Percentiles rank a stretch among this genome's conserved stretches.
Evolutionary conservation across 2,113 vertebrate genomes (phyloP).

Genomic region (Platanista minor): DNA sequence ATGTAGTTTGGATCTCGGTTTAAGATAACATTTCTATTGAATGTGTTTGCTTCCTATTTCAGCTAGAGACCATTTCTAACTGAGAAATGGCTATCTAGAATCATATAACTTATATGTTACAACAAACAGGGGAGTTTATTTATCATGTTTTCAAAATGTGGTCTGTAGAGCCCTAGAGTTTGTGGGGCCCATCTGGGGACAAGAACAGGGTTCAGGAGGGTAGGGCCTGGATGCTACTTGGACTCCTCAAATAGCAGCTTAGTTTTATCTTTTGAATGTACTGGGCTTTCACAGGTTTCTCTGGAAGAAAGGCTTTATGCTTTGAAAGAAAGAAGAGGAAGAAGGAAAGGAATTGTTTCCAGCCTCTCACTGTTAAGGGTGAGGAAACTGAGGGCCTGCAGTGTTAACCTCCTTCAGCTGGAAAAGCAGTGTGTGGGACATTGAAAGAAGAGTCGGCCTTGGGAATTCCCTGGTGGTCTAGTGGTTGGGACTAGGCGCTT

Average conservation of each 20-base stretch:
- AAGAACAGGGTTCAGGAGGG: neutral
- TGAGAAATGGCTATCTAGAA: neutral
- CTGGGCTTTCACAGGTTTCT: neutral
- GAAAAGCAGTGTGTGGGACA: neutral
- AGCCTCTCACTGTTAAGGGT: neutral
- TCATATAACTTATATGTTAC: neutral
- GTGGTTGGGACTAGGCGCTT: too few species aligned
- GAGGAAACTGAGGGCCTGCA: too few species aligned
- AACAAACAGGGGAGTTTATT: neutral
- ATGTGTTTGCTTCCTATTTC: neutral
- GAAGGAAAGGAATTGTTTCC: neutral
- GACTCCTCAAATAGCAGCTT: neutral
- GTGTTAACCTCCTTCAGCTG: neutral
- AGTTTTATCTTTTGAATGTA: neutral
- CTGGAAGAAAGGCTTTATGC: neutral
- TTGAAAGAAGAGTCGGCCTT: neutral
- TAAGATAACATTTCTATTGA: neutral
- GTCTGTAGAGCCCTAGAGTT: neutral
- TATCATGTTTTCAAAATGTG: neutral
- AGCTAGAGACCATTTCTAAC: neutral
- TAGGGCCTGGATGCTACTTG: neutral
- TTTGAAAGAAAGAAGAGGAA: neutral
- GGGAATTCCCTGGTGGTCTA: too few species aligned
- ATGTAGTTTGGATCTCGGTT: neutral
- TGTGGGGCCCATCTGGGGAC: neutral